phyloP scores from a whole-genome alignment of 2,113 vertebrate genomes.

The Aythya baeri region DNA sequence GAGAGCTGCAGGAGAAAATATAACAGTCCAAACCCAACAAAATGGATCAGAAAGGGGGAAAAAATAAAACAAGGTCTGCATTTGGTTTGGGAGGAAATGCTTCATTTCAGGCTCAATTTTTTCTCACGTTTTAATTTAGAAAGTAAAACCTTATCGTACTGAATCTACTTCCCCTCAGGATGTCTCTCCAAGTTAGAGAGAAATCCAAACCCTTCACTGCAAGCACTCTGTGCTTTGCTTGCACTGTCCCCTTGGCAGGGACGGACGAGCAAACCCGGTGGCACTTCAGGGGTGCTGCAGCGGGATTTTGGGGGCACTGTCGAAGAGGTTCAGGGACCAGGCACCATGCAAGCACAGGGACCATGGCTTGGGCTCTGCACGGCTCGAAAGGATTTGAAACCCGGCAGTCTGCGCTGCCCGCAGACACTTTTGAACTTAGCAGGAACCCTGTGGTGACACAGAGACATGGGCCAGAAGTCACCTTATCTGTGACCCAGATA shows the following conservation, averaged over 20 bases:
- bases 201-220: accelerated
- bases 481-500: not conserved
- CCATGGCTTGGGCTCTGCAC: accelerated
- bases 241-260: accelerated
- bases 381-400: not conserved
- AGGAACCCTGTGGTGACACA: not conserved
- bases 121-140: not conserved
- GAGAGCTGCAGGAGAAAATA: not conserved
- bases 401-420: accelerated
- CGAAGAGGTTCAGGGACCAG: not conserved
- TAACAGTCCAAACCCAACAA: not conserved
- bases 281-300: not conserved
- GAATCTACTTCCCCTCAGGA: not conserved
- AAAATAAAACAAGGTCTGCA: not conserved
- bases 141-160: not conserved
- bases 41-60: not conserved
- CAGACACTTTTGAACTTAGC: not conserved
- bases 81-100: not conserved
- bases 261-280: accelerated
- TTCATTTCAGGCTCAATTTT: not conserved
- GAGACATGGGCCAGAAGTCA: not conserved
- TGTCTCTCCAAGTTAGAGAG: accelerated
- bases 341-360: accelerated
- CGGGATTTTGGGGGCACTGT: accelerated
- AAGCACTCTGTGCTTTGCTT: accelerated